phyloP scores from a whole-genome alignment of 2,888 invertebrate genomes.

The Drosophila kuntzei region DNA sequence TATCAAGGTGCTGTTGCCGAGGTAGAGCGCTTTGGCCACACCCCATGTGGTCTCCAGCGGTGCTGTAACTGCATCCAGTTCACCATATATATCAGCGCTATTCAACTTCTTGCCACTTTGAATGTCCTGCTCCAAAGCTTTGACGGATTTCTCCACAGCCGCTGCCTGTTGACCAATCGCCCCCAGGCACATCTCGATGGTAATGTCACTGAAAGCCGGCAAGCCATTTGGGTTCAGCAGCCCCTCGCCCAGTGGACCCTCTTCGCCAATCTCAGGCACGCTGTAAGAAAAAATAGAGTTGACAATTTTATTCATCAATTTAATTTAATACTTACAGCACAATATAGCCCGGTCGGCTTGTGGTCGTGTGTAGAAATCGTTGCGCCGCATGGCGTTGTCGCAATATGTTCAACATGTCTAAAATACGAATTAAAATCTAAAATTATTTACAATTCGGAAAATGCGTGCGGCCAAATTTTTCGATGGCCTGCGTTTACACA shows the following conservation, averaged over 20 bases:
- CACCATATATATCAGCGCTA: conserved; percentile 89
- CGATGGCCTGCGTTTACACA: conserved; percentile 68
- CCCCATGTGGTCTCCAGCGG: conserved; percentile 95
- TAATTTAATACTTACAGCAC: conserved; percentile 76
- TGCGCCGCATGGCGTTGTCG: conserved; percentile 61
- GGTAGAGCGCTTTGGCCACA: conserved; percentile 92
- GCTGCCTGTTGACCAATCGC: conserved; percentile 93
- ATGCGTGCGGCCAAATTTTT: conserved; percentile 49
- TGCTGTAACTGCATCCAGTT: conserved; percentile 90
- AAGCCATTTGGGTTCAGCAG: conserved; percentile 89
- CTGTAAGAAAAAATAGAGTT: conserved; percentile 84
- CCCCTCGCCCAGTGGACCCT: conserved; percentile 91
- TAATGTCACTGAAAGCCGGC: conserved; percentile 92
- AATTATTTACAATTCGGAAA: conserved; percentile 57
- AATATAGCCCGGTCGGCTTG: conserved; percentile 73
- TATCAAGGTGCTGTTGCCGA: conserved; percentile 92
- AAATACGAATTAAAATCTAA: conserved; percentile 30
- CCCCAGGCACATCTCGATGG: conserved; percentile 93
- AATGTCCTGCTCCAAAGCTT: conserved; percentile 88
- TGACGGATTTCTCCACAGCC: conserved; percentile 92
- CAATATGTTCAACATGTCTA: conserved; percentile 74
- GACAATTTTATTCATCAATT: conserved; percentile 1
- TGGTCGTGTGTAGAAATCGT: conserved; percentile 68
- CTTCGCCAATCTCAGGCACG: conserved; percentile 93
- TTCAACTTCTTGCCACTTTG: conserved; percentile 77